phyloP scores from a whole-genome alignment of 2,888 invertebrate genomes.

The Agrochola litura region DNA sequence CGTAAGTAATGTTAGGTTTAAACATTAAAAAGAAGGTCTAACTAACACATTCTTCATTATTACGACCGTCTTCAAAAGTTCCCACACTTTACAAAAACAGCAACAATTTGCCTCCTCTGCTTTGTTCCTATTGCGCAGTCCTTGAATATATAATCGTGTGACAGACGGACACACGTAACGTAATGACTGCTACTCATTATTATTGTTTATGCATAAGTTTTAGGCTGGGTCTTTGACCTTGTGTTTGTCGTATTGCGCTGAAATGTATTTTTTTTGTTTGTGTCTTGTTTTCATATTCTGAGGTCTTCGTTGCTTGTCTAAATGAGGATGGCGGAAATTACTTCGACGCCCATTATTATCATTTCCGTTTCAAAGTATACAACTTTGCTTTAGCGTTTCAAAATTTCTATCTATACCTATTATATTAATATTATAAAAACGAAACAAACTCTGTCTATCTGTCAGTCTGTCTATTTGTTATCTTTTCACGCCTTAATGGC shows the following conservation, averaged over 20 bases:
- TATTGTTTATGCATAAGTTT: slow-evolving; percentile 49
- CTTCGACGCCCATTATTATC: background rate
- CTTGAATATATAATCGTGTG: slow-evolving; percentile 62
- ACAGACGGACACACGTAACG: slow-evolving; percentile 51
- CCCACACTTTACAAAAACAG: slow-evolving; percentile 38
- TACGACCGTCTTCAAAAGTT: slow-evolving; percentile 19
- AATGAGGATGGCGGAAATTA: background rate
- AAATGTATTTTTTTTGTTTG: background rate
- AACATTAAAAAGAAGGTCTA: background rate
- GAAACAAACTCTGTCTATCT: no score
- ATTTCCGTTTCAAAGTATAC: background rate
- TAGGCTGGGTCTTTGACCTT: slow-evolving; percentile 36
- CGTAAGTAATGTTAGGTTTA: background rate
- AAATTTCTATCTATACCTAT: no score
- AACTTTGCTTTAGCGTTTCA: background rate
- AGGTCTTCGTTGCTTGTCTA: background rate
- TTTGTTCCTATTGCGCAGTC: slow-evolving; percentile 49
- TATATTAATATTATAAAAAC: no score
- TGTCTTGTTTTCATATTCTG: background rate
- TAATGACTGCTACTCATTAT: slow-evolving; percentile 47
- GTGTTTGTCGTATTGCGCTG: background rate
- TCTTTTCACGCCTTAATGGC: no score
- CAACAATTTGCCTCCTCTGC: slow-evolving; percentile 17
- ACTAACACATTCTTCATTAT: background rate
- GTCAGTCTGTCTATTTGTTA: no score